Base-by-base conservation (phyloP, 2,888 invertebrate genomes). In the Lapara coniferarum region DNA sequence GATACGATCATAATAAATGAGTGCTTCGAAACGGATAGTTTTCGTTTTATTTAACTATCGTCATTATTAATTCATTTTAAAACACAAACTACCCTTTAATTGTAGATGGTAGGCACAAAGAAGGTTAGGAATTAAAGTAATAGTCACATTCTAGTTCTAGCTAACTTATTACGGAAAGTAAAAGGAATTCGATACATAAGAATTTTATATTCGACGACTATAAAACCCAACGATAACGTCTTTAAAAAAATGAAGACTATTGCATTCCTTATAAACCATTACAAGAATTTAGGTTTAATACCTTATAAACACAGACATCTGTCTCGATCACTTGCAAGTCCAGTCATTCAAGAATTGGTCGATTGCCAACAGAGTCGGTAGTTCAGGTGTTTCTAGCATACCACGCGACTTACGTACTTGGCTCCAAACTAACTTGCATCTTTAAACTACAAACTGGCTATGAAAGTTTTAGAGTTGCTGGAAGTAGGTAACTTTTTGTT, bases 331-430 rank as follows among this genome's bases (percentile, higher is more conserved):
- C 59, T 46, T 63, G 19, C 12, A 16, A 63, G 46, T 63, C 63
- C 19, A 63, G 63, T 63, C 25, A 46, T 63, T 77, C 70, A 76
- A 69, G 68, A 68, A 73, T 80, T 85, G 84, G 84, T 82, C 73
- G 75, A 74, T 74, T 80, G 84, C 85, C 86, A 85, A 25, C 2
- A 82, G 80, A 75, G 79, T 81, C 81, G 84, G 78, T 77, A 78
- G 80, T 82, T 77, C 75, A 75, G 73, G 71, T 78, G 76, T 75
- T 74, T 71, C 73, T 67, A 74, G 72, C 75, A 74, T 76, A 72
- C 70, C 73, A 72, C 72, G 69, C 71, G 71, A 71, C 72, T 73
- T 74, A 74, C 71, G 68, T 72, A 69, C 69, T 59, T 14, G 49
- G 25, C 63, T 68, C 73, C 71, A 75, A 71, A 74, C 72, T 72